Evolutionary conservation across 1,140 invertebrate genomes (phyloP).

Genomic region (Venustaconcha ellipsiformis): DNA sequence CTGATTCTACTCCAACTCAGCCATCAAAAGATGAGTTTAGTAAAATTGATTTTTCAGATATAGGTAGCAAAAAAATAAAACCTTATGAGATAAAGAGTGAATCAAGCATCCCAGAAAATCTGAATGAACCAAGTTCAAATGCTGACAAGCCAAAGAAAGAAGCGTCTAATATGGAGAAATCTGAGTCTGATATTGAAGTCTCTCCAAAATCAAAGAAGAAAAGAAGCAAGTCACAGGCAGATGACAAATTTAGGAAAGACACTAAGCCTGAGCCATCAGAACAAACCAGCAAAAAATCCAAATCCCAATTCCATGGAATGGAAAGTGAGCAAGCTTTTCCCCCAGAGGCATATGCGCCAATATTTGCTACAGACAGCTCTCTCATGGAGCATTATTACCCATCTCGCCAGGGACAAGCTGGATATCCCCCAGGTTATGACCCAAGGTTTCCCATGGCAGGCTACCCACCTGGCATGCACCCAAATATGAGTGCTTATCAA

Average conservation of each 20-base stretch:
- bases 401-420: slow-evolving; percentile 19
- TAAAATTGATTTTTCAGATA: too few relatives aligned
- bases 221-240: slow-evolving; percentile 12
- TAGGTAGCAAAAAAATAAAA: too few relatives aligned
- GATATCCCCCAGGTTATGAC: slow-evolving; percentile 18
- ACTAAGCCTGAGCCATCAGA: slow-evolving; percentile 1
- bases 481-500: slow-evolving; percentile 20
- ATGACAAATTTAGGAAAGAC: slow-evolving; percentile 5
- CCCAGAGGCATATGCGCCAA: slow-evolving; percentile 24
- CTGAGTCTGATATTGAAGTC: slow-evolving; percentile 22
- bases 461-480: slow-evolving; percentile 1
- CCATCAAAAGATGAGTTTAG: too few relatives aligned
- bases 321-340: slow-evolving; percentile 10
- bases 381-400: slow-evolving; percentile 1
- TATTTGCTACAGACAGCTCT: slow-evolving; percentile 15
- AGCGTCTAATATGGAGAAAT: slow-evolving; percentile 1
- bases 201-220: slow-evolving; percentile 31
- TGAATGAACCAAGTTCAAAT: too few relatives aligned
- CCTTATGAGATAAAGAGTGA: too few relatives aligned
- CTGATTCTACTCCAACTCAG: too few relatives aligned
- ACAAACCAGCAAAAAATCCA: slow-evolving; percentile 13
- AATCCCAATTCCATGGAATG: neutral
- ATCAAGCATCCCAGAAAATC: too few relatives aligned
- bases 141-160: too few relatives aligned
- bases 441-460: slow-evolving; percentile 20